Base-by-base conservation (phyloP, 2,797 vertebrate genomes). In the Brotula barbata region DNA sequence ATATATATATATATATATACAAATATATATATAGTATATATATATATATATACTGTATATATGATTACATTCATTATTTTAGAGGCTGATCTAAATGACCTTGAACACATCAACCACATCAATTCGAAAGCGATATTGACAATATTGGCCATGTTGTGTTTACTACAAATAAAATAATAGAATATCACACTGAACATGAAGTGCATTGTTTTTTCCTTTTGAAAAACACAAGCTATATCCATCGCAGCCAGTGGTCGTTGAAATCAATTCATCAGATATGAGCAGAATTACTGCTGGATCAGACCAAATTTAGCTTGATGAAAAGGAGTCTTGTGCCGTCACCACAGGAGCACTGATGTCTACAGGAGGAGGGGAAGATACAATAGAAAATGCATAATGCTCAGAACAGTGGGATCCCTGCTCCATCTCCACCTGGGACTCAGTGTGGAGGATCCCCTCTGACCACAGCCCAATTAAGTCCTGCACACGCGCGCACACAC, bases 391-490 rank as follows among this genome's bases (percentile, higher is more conserved):
- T 80, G 71, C 85, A 81, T 77, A 82, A 85, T 83, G 80, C 83
- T 87, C 82, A 43, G 58, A 91, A 87, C 88, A 89, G 90, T 85
- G 79, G 85, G 87, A 86, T 85, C 84, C 85, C 84, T 85, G 87
- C 89, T 91, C 87, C 77, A 60, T 70, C 83, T 90, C 88, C 90
- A 89, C 89, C 91, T 90, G 89, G 87, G 89, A 91, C 86, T 87
- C 87, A 61, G 73, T 77, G 77, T 78, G 75, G 78, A 85, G 84
- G 78, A 90, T 85, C 88, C 87, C 88, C 87, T 88, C 87, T 86
- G 89, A 88, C 91, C 89, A 80, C 78, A 82, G 88, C 80, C 90
- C 89, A 91, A 91, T 92, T 91, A 91, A 89, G 91, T 85, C 78
- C 65, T 62, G 3, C 62, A 58, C 25, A 7, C 61, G 39, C 40